Base-by-base conservation (phyloP, 2,888 invertebrate genomes). In the Mesorhabditis belari region DNA sequence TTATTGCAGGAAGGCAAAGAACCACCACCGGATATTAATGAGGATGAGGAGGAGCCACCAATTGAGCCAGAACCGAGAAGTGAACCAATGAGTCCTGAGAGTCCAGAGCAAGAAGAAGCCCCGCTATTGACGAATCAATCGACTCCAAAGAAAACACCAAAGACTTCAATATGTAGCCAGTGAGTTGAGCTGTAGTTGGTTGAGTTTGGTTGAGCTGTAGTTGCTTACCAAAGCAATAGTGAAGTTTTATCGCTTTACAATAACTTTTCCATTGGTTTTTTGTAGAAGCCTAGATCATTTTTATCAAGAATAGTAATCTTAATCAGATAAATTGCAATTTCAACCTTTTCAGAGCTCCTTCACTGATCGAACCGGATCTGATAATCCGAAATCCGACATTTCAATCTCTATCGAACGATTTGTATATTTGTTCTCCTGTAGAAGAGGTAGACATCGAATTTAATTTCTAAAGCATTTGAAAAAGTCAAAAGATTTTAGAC, bases 1-100 rank as follows among this genome's bases (percentile, higher is more conserved):
- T 6, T 21, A 5, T 64, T 68, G 49, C 61, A 77, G 75, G 78
- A 78, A 59, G 78, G 77, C 17, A 57, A 76, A 54, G 73, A 71
- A 49, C 75, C 75, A n/a, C 79, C 79, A 12, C 70, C 74, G 17
- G 79, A 79, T 62, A 66, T 69, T 21, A 78, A 79, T 61, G 77
- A 75, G 24, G 49, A 23, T 21, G 24, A 49, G 57, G 61, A 28
- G 56, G 66, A 67, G 26, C 67, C 65, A 24, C 63, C 62, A 4
- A 56, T 56, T 44, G 68, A 68, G 56, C 70, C 66, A 9, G 66
- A 65, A 28, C 68, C 67, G 21, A 61, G 62, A 19, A 64, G 61
- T 3, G 49, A 25, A 27, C 57, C 57, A 9, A 49, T 28, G 23
- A 57, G 25, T 26, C 49, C 49, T 23, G 60, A n/a, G 24, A 65